These are phyloP conservation scores for Drosophila paracracens DNA, from an alignment of 2,888 invertebrate species.

Conservation along the genomic window DNA sequence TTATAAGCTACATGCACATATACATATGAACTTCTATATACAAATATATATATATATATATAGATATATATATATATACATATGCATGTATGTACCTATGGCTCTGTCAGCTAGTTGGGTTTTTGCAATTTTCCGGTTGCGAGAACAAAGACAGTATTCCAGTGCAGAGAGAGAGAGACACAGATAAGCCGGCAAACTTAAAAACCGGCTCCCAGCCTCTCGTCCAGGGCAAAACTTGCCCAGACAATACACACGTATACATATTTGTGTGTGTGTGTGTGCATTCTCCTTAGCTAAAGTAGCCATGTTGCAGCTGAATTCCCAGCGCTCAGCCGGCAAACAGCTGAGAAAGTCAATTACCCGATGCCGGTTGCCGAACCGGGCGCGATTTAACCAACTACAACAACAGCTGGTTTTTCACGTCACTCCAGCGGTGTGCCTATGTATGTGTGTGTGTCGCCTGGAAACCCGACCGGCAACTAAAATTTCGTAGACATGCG, in stretches of 20 bases:
- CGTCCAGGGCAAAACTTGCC: constrained; percentile 33
- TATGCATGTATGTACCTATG: not conserved
- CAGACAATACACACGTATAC: constrained; percentile 32
- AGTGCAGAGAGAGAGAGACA: constrained; percentile 19
- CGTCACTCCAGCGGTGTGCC: constrained; percentile 20
- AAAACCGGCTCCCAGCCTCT: constrained; percentile 69
- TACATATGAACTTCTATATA: not conserved
- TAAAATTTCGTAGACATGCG: constrained; percentile 49
- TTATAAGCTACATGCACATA: constrained; percentile 13
- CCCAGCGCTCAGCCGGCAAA: constrained; percentile 63
- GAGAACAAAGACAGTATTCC: constrained; percentile 76
- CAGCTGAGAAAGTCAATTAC: constrained; percentile 64
- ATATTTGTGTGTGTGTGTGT: constrained; percentile 36
- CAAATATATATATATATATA: not conserved
- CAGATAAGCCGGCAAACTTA: constrained; percentile 41
- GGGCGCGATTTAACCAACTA: constrained; percentile 58
- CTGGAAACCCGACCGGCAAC: constrained; percentile 52
- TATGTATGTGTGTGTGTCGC: constrained; percentile 26
- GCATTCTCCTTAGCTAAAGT: constrained; percentile 35
- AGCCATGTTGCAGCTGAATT: constrained; percentile 73
- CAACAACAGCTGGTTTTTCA: constrained; percentile 69
- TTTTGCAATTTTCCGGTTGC: constrained; percentile 59
- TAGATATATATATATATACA: not conserved
- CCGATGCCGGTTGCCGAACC: constrained; percentile 43
- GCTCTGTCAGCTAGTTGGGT: constrained; percentile 27